Base-by-base conservation (phyloP, 2,113 vertebrate genomes). In the Cyanoderma ruficeps region DNA sequence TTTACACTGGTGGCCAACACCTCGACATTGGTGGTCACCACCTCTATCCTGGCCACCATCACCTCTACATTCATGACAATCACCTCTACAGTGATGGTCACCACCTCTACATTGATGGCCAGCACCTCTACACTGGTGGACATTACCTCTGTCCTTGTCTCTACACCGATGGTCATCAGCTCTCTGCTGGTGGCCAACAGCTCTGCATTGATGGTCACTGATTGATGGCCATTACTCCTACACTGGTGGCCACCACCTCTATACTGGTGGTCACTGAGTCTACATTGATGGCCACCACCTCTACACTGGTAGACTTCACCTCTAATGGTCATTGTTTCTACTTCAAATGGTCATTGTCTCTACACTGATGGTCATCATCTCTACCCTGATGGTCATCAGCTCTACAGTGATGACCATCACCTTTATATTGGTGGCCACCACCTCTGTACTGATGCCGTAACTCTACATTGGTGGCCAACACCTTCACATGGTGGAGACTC, bases 41-140 rank as follows among this genome's bases (percentile, higher is more conserved):
- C 2, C 35, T 13, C 13, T 21, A n/a, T n/a, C n/a, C n/a, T n/a
- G n/a, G n/a, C n/a, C n/a, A n/a, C n/a, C n/a, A n/a, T 37, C 37
- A 37, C 37, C 37, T 13, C 13, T 21, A 6, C 30, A 25, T 1
- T 21, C 7, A 1, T 39, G 20, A 21, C 2, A 27, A 31, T 0
- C 13, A 47, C 12, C 35, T 49, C n/a, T 33, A 12, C 17, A 6
- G 0, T 42, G 18, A 0, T 9, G 14, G 11, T 0, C 47, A 23
- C 0, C 9, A 8, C 4, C 19, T 8, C 24, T 30, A 4, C 25
- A 7, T 0, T 42, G 18, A 0, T 9, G 14, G 11, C 0, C 47
- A 23, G 0, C 9, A 8, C 4, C 19, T 8, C 24, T 30, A 4
- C 25, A 7, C 0, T 33, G 49, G 0, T 53, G 15, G 15, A 5